Conservation (phyloP, 2,888 invertebrate species). For the Mantis religiosa region DNA sequence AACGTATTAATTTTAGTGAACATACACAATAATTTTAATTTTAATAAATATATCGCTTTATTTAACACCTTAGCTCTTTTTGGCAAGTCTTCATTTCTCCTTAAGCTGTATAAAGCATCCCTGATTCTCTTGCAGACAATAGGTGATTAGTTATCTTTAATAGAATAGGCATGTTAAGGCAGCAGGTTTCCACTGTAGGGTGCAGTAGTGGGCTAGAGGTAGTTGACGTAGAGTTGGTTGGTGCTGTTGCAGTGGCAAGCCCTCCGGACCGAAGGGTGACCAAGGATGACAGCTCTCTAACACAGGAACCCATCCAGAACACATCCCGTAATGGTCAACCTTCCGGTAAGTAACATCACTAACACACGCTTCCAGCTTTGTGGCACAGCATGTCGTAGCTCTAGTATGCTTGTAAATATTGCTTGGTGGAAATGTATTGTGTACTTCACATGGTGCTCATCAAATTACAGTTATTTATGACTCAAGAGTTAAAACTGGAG, state of each 20-base stretch:
- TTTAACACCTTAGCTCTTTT: too few relatives aligned
- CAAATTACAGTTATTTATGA: too few relatives aligned
- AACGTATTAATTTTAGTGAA: too few relatives aligned
- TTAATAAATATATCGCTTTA: too few relatives aligned
- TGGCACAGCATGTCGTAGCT: neutral
- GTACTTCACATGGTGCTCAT: too few relatives aligned
- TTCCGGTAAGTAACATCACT: constrained; percentile 41
- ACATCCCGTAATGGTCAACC: constrained; percentile 46
- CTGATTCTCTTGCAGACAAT: too few relatives aligned
- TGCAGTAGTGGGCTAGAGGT: constrained; percentile 24
- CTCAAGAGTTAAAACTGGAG: too few relatives aligned
- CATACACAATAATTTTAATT: too few relatives aligned
- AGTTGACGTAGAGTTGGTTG: neutral
- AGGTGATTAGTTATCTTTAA: neutral
- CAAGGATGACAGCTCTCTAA: constrained; percentile 51
- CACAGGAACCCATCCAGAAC: constrained; percentile 39
- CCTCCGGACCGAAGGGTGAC: constrained; percentile 66
- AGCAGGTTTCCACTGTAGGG: neutral
- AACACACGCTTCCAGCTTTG: neutral
- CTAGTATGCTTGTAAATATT: neutral
- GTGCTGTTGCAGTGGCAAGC: constrained; percentile 72
- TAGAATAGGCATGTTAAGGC: neutral
- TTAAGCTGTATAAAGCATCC: too few relatives aligned
- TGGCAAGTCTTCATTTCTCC: too few relatives aligned
- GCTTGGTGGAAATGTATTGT: too few relatives aligned